A percentile compares a stretch with the other conserved stretches of the same genome.
Evolutionary conservation across 2,888 invertebrate species (phyloP).

Genomic region (Cotesia congregata): DNA sequence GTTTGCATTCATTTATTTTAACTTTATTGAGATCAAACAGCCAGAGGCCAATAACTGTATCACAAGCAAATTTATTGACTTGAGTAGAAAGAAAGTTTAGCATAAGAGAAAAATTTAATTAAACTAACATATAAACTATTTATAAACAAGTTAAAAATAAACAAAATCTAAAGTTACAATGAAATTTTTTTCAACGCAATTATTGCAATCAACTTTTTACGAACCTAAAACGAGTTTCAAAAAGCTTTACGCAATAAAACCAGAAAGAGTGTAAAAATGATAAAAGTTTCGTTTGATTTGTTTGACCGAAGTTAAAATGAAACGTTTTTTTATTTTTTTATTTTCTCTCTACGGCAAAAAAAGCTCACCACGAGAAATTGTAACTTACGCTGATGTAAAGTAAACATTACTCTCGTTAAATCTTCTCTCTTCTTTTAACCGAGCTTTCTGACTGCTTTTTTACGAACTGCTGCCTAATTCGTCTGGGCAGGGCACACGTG

Average conservation of each 20-base stretch:
- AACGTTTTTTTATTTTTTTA: neutral
- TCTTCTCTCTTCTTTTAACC: slow-evolving; percentile 16
- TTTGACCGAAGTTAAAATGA: slow-evolving; percentile 3
- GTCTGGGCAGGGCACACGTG: slow-evolving; percentile 22
- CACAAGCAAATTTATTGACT: no score
- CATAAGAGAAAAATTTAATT: no score
- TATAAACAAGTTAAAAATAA: neutral
- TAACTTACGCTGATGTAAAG: slow-evolving; percentile 13
- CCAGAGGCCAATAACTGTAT: no score
- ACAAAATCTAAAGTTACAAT: neutral
- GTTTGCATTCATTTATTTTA: no score
- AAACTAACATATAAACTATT: no score
- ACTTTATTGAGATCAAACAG: no score
- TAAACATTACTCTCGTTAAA: slow-evolving; percentile 39
- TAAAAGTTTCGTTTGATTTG: neutral
- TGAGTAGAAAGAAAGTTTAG: no score
- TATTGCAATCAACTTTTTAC: neutral
- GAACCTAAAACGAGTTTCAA: neutral
- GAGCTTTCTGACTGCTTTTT: slow-evolving; percentile 15
- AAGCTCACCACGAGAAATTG: neutral
- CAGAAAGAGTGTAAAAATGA: neutral
- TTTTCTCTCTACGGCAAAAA: neutral
- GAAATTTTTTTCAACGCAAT: slow-evolving; percentile 21
- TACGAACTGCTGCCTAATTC: slow-evolving; percentile 17
- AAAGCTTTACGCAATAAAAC: neutral